A percentile compares a stretch with the other conserved stretches of the same genome.
Conservation (phyloP, 2,888 invertebrate species). For the Galeruca laticollis region DNA sequence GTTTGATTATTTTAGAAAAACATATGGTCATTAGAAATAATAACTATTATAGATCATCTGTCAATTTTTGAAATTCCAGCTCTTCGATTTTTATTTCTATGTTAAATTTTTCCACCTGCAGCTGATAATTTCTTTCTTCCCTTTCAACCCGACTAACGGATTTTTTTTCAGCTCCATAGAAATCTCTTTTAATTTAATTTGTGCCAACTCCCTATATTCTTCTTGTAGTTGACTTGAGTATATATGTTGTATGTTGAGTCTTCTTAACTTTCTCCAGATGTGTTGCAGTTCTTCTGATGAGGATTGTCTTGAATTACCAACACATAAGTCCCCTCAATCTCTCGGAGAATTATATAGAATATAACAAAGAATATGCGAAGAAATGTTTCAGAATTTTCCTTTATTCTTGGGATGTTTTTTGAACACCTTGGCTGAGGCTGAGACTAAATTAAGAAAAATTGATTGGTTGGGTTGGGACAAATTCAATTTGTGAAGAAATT, state of each 20-base stretch:
- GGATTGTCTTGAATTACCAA: too few relatives aligned
- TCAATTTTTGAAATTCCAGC: not conserved
- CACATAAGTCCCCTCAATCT: too few relatives aligned
- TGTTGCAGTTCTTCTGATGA: conserved; percentile 8
- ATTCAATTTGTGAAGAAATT: too few relatives aligned
- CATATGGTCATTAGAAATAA: not conserved
- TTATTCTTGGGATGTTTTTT: too few relatives aligned
- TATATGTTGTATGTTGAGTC: conserved; percentile 9
- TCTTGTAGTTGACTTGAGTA: not conserved
- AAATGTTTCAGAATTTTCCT: too few relatives aligned
- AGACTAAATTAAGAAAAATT: too few relatives aligned
- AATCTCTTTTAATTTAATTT: conserved; percentile 8
- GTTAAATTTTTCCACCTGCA: not conserved
- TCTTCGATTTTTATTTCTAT: conserved; percentile 2
- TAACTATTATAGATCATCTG: not conserved
- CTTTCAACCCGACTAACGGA: not conserved
- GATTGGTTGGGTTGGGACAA: too few relatives aligned
- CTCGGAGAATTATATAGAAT: too few relatives aligned
- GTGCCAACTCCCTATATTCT: conserved; percentile 13
- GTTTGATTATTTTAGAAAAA: not conserved
- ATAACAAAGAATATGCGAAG: too few relatives aligned
- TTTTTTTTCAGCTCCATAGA: conserved; percentile 5
- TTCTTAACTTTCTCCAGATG: conserved; percentile 12
- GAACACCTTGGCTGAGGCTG: too few relatives aligned
- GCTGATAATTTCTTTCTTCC: conserved; percentile 14